Base-by-base conservation (phyloP, 2,113 vertebrate genomes). In the Peromyscus maniculatus region DNA sequence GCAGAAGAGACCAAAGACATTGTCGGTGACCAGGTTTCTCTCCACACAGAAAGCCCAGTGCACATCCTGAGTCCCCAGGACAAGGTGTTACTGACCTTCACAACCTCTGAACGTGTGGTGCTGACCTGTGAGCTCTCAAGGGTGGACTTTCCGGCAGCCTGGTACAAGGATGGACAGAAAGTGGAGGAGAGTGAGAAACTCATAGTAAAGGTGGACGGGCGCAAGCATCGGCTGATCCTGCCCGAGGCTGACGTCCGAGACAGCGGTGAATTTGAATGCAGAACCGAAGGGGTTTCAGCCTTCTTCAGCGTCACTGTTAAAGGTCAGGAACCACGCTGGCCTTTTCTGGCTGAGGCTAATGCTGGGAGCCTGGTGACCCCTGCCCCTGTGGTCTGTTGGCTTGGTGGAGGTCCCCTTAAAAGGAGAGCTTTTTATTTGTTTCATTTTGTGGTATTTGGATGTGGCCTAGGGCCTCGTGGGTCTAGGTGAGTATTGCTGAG, bases 41-140 rank as follows among this genome's bases (percentile, higher is more conserved):
- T 91, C 86, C 0, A 7, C 13, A 2, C 98, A 99, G 99, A 99
- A 98, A 98, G 99, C 49, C 99, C 99, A 0, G 99, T 99, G 82
- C 98, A 98, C 97, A 99, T 99, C 24, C 7, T 99, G 71, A 99
- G 98, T 87, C 99, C 99, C 16, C 99, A 98, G 0, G 98, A 98
- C 52, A 98, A 97, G 93, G 98, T 98, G 97, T 96, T 98, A 31
- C 97, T 99, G 98, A 95, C 98, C 89, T 99, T 99, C 22, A 90
- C 96, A 26, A 98, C 98, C 0, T 98, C 98, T 0, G 99, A 99
- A 94, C 98, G 98, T 13, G 99, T 99, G 98, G 99, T 99, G 26
- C 96, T 99, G 97, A 99, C 99, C 97, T 99, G 99, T 82, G 99
- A 99, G 98, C 99, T 99, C 90, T 99, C 99, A 33, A 94, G 99